A percentile compares a stretch with the other conserved stretches of the same genome.
These are phyloP conservation scores for Gandaritis pyraliata DNA, from an alignment of 2,888 invertebrate genomes.

Conservation along the genomic window DNA sequence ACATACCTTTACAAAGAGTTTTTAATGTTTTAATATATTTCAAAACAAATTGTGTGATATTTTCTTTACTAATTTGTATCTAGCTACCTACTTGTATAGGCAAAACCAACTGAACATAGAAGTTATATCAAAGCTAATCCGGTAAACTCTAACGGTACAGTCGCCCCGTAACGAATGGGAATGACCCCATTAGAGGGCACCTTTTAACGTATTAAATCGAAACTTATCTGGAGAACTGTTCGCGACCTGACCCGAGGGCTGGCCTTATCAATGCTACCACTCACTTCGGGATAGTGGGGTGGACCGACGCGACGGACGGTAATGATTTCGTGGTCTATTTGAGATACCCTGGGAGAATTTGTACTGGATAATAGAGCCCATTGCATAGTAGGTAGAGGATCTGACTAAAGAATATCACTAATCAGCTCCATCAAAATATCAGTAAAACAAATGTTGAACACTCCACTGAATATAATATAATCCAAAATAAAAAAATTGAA, in stretches of 20 bases:
- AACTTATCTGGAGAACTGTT: slow-evolving; percentile 74
- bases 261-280: slow-evolving; percentile 70
- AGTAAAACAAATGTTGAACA: too few species aligned
- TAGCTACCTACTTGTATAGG: too few species aligned
- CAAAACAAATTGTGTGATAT: too few species aligned
- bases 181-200: slow-evolving; percentile 78
- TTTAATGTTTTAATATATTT: too few species aligned
- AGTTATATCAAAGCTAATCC: slow-evolving; percentile 35
- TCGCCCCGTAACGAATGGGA: slow-evolving; percentile 76
- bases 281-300: slow-evolving; percentile 60
- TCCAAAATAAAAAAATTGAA: too few species aligned
- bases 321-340: slow-evolving; percentile 54
- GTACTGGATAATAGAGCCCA: slow-evolving; percentile 3
- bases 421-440: too few species aligned
- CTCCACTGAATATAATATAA: too few species aligned
- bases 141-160: slow-evolving; percentile 56
- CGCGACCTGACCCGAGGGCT: slow-evolving; percentile 64
- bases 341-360: slow-evolving; percentile 44
- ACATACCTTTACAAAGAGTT: too few species aligned
- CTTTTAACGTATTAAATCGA: slow-evolving; percentile 83
- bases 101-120: slow-evolving; percentile 29
- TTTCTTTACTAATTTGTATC: too few species aligned
- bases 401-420: too few species aligned
- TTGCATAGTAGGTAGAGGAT: too few species aligned
- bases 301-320: slow-evolving; percentile 40